Conservation (phyloP, 1,140 invertebrate genomes). For the Zaprionus ghesquierei region DNA sequence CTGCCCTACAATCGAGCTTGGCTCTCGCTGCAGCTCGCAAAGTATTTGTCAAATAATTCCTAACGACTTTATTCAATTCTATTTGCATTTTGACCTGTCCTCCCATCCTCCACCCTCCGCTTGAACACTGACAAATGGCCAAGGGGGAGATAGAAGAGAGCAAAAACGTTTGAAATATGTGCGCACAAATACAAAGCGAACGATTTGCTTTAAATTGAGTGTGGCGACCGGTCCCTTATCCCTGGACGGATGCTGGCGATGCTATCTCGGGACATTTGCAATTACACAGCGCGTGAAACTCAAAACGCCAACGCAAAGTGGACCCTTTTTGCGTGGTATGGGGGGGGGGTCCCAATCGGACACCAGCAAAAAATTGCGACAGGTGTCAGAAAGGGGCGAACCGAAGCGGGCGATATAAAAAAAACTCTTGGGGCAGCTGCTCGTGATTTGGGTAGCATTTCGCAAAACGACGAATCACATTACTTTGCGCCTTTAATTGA, state of each 20-base stretch:
- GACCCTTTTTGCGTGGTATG: too few relatives aligned
- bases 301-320: slow-evolving; percentile 23
- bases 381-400: slow-evolving; percentile 52
- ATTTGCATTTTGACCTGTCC: slow-evolving; percentile 41
- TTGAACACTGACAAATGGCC: slow-evolving; percentile 50
- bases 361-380: slow-evolving; percentile 38
- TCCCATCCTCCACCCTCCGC: neutral
- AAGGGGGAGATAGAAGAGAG: slow-evolving; percentile 20
- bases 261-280: slow-evolving; percentile 23
- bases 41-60: slow-evolving; percentile 44
- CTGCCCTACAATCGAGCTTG: neutral
- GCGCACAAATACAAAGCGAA: slow-evolving; percentile 50
- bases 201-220: slow-evolving; percentile 23
- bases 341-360: slow-evolving; percentile 35
- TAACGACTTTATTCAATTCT: slow-evolving; percentile 49
- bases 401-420: neutral
- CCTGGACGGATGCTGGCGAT: neutral
- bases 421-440: slow-evolving; percentile 28
- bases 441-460: slow-evolving; percentile 57
- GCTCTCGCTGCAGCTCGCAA: slow-evolving; percentile 29
- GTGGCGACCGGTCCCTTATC: neutral
- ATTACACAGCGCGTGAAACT: slow-evolving; percentile 31
- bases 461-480: slow-evolving; percentile 29
- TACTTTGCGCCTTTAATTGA: slow-evolving; percentile 54
- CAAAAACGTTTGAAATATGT: slow-evolving; percentile 62